phyloP scores from a whole-genome alignment of 2,888 invertebrate species.

The Tenthredo notha region DNA sequence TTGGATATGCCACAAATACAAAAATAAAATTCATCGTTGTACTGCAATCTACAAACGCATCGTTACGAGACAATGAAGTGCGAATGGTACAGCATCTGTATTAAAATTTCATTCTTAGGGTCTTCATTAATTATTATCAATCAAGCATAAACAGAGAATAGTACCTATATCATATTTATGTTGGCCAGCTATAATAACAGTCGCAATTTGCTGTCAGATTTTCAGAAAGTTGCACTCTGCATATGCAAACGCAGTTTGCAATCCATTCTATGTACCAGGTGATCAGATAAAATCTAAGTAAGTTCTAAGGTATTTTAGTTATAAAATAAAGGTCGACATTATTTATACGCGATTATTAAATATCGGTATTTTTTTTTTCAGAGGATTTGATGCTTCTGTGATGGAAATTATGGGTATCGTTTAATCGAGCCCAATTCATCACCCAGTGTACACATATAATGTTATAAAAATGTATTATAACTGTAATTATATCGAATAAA shows the following conservation, averaged over 20 bases:
- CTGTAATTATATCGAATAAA: constrained; percentile 40
- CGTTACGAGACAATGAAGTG: constrained; percentile 95
- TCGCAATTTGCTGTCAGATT: constrained; percentile 81
- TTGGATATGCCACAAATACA: constrained; percentile 98
- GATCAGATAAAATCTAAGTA: constrained; percentile 93
- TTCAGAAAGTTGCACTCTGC: constrained; percentile 94
- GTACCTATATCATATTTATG: background rate
- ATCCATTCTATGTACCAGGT: constrained; percentile 97
- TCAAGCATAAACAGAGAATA: constrained; percentile 2
- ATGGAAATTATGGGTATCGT: constrained; percentile 74
- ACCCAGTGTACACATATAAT: constrained; percentile 6
- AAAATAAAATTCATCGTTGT: constrained; percentile 96
- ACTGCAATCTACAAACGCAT: constrained; percentile 93
- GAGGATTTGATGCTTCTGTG: constrained; percentile 72
- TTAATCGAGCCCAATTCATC: background rate
- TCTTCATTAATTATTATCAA: constrained; percentile 1
- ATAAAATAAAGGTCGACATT: background rate
- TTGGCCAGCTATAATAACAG: background rate
- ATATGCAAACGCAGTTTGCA: constrained; percentile 96
- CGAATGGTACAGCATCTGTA: constrained; percentile 85
- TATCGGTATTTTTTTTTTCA: constrained; percentile 61
- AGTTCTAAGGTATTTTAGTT: constrained; percentile 71
- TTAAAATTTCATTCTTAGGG: background rate
- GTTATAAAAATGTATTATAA: constrained; percentile 25
- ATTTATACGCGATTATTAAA: background rate